phyloP scores from a whole-genome alignment of 2,113 vertebrate species.

The Fregata magnificens region DNA sequence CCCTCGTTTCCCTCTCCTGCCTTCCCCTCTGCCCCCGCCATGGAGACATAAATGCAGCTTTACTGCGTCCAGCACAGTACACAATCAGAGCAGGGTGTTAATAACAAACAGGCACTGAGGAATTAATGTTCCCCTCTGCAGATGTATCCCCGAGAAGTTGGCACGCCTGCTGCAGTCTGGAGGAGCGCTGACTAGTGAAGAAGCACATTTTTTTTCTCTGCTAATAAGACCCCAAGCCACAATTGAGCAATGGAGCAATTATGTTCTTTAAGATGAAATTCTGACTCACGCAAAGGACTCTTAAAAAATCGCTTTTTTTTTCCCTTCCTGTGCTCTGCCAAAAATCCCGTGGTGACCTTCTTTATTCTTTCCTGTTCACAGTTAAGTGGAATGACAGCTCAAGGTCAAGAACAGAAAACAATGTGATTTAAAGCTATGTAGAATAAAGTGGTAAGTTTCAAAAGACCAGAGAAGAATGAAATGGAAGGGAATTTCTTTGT shows the following conservation, averaged over 20 bases:
- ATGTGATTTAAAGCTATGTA: neutral
- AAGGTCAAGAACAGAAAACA: neutral
- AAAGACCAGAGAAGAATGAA: neutral
- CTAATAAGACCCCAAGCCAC: conserved; percentile 17
- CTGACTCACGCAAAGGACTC: neutral
- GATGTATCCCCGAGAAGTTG: neutral
- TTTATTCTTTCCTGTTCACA: neutral
- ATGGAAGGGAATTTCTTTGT: neutral
- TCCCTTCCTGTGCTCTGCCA: neutral
- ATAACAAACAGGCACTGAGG: neutral
- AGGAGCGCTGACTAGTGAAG: neutral
- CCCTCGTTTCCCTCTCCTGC: neutral
- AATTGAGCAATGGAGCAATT: neutral
- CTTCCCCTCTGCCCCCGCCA: neutral
- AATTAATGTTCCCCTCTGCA: neutral
- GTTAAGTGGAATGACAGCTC: neutral
- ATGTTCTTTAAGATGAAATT: neutral
- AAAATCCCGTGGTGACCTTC: neutral
- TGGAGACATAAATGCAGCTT: neutral
- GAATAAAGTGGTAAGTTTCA: neutral
- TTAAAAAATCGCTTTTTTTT: neutral
- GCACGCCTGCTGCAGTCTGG: neutral
- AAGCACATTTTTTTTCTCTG: neutral
- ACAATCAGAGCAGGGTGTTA: neutral
- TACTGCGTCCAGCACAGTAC: neutral